A percentile compares a stretch with the other conserved stretches of the same genome.
phyloP scores from a whole-genome alignment of 2,888 invertebrate species.

The Caradrina kadenii region DNA sequence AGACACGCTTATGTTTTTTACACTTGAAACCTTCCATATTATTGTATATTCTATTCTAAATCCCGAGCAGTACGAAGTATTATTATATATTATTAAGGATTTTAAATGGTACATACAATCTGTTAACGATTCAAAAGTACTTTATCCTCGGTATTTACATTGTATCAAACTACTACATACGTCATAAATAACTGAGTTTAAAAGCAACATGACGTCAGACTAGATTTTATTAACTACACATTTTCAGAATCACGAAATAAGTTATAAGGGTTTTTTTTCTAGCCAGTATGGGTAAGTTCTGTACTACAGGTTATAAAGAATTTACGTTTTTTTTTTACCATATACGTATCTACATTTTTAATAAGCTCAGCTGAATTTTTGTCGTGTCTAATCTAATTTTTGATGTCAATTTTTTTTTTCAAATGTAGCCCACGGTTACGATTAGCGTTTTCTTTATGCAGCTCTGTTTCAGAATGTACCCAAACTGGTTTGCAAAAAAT shows the following conservation, averaged over 20 bases:
- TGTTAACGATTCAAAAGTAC: slow-evolving; percentile 22
- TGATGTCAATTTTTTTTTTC: no score
- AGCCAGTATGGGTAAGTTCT: background rate
- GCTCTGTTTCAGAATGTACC: background rate
- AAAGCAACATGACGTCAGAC: slow-evolving; percentile 84
- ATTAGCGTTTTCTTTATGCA: background rate
- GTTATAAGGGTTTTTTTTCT: slow-evolving; percentile 11
- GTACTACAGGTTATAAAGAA: background rate
- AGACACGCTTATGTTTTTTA: background rate
- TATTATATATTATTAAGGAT: slow-evolving; percentile 1
- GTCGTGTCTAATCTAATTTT: no score
- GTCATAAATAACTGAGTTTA: slow-evolving; percentile 68
- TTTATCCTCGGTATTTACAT: background rate
- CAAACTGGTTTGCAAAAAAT: background rate
- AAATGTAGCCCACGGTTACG: no score
- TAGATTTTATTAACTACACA: slow-evolving; percentile 83
- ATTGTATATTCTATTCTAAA: slow-evolving; percentile 2
- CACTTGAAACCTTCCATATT: background rate
- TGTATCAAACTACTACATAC: slow-evolving; percentile 47
- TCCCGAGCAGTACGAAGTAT: slow-evolving; percentile 10
- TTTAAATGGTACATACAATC: slow-evolving; percentile 1
- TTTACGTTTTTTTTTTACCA: background rate
- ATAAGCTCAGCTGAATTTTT: no score
- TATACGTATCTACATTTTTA: no score
- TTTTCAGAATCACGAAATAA: slow-evolving; percentile 79